Evolutionary conservation across 1,140 invertebrate genomes (phyloP), one percentile per base, ranked within the genome.

Genomic region (Cecropterus lyciades): DNA sequence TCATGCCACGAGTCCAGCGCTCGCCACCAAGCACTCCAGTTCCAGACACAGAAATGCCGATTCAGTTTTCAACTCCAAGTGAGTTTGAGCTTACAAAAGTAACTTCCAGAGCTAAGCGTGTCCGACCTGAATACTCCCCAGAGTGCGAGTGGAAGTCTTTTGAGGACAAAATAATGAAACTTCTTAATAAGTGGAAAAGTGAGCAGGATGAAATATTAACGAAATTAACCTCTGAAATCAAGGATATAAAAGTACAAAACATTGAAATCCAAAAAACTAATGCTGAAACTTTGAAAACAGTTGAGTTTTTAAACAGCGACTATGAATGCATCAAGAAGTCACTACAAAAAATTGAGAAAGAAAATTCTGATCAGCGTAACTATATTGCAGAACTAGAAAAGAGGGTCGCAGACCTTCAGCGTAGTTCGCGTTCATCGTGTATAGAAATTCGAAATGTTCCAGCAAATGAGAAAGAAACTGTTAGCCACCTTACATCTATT

Each of bases 371-470:
- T 10, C 43, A 60, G 20, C n/a, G 42, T 0, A 60, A 60, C 5
- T 48, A 60, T 6, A 60, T 60, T 15, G 7, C 14, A 6, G 57
- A 60, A 27, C 11, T 60, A 6, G 57, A 60, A 17, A 48, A 48
- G 37, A 30, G 20, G 37, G 15, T 60, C 0, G 3, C 13, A 8
- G 64, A 65, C 11, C 27, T 56, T 0, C 11, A 65, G 40, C 37
- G 9, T 10, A 8, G 16, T 3, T 45, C 46, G 2, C 62, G 48
- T 10, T 53, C 62, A 2, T 65, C 49, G 1, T 24, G 43, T 3
- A 15, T 64, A 8, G 48, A 64, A 43, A 59, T 59, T 14, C 24
- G 56, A 30, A 59, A 59, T 14, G 60, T 64, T 7, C 60, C 60
- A 24, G n/a, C 8, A 11, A 42, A 52, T 16, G 60, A 51, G 1